These are phyloP conservation scores for Dexiosoma caninum DNA, from an alignment of 2,888 invertebrate genomes.

Conservation along the genomic window DNA sequence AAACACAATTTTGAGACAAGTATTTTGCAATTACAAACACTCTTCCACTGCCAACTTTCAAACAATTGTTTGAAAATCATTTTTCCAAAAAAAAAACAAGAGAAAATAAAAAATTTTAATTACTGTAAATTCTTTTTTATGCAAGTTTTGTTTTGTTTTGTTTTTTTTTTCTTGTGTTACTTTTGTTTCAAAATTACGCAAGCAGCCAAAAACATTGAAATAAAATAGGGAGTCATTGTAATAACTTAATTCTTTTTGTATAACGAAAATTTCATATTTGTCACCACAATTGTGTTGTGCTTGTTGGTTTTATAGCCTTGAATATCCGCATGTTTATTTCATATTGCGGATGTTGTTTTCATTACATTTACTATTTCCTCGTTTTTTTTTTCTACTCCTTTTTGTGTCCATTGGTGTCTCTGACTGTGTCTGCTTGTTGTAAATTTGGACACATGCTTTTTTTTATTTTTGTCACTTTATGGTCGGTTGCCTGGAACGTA, in stretches of 20 bases:
- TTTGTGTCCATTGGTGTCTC: neutral
- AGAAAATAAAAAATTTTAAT: slow-evolving; percentile 17
- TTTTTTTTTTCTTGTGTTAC: neutral
- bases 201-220: slow-evolving; percentile 6
- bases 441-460: slow-evolving; percentile 22
- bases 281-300: slow-evolving; percentile 58
- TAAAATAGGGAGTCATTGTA: slow-evolving; percentile 22
- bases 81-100: slow-evolving; percentile 2
- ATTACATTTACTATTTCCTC: slow-evolving; percentile 47
- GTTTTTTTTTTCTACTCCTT: neutral
- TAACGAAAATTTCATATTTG: slow-evolving; percentile 56
- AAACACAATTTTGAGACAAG: slow-evolving; percentile 13
- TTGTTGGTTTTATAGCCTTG: slow-evolving; percentile 55
- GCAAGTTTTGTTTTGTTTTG: too few species aligned
- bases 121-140: slow-evolving; percentile 42
- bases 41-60: neutral
- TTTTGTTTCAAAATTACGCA: slow-evolving; percentile 7
- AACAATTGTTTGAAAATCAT: slow-evolving; percentile 21
- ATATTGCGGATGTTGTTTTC: slow-evolving; percentile 58
- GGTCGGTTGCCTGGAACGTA: slow-evolving; percentile 13
- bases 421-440: slow-evolving; percentile 15
- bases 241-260: slow-evolving; percentile 54
- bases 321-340: slow-evolving; percentile 59
- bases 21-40: slow-evolving; percentile 13
- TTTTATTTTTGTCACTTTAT: slow-evolving; percentile 36